Evolutionary conservation across 2,113 vertebrate genomes (phyloP).

Genomic region (Tylochromis polylepis): DNA sequence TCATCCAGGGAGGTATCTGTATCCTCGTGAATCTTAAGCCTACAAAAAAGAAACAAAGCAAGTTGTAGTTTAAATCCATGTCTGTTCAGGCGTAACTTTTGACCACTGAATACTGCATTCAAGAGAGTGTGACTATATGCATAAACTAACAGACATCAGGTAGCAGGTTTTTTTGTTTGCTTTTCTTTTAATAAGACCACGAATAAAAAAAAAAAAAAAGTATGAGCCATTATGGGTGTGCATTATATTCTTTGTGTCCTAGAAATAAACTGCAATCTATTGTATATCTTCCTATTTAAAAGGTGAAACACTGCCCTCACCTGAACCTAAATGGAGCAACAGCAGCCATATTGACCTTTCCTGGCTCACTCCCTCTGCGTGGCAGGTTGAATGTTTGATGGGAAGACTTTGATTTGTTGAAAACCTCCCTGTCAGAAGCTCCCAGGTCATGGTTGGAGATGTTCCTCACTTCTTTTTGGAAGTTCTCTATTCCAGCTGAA

Average conservation of each 20-base stretch:
- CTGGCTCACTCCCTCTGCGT: slow-evolving; percentile 48
- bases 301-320: slow-evolving; percentile 59
- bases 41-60: not conserved
- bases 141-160: not conserved
- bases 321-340: slow-evolving; percentile 75
- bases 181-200: not conserved
- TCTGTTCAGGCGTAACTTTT: not conserved
- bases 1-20: slow-evolving; percentile 62
- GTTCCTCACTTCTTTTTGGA: slow-evolving; percentile 12
- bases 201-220: not conserved
- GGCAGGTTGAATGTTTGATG: slow-evolving; percentile 1
- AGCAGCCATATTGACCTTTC: slow-evolving; percentile 65
- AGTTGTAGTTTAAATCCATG: not conserved
- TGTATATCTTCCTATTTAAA: not conserved
- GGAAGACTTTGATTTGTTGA: slow-evolving; percentile 16
- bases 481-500: not conserved
- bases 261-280: not conserved
- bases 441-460: slow-evolving; percentile 13
- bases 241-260: not conserved
- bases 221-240: not conserved
- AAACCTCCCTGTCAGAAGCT: not conserved
- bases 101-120: not conserved
- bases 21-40: slow-evolving; percentile 64
- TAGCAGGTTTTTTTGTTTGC: accelerated
- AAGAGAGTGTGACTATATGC: not conserved